Evolutionary conservation across 2,888 invertebrate species (phyloP).

Genomic region (Lymantria dispar): DNA sequence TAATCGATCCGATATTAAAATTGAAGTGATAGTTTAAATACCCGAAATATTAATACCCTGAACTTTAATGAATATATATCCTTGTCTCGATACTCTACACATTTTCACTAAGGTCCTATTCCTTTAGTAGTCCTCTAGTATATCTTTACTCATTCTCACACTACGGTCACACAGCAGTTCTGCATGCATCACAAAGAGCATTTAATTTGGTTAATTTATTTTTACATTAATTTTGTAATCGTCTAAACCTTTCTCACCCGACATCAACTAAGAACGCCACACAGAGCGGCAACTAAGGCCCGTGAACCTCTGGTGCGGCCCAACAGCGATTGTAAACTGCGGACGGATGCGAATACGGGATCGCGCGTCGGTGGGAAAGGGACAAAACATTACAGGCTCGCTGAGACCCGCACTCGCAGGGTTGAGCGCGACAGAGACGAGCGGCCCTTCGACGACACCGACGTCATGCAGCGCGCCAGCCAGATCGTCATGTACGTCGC

Average conservation of each 20-base stretch:
- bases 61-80: too few relatives aligned
- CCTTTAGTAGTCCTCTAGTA: conserved; percentile 31
- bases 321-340: conserved; percentile 45
- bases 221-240: conserved; percentile 51
- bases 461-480: conserved; percentile 92
- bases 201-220: conserved; percentile 38
- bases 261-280: conserved; percentile 49
- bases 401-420: conserved; percentile 74
- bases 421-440: conserved; percentile 78
- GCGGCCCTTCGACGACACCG: conserved; percentile 87
- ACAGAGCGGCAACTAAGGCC: conserved; percentile 52
- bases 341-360: conserved; percentile 38
- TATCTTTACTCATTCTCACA: conserved; percentile 28
- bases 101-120: neutral
- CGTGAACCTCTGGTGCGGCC: conserved; percentile 45
- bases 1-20: too few relatives aligned
- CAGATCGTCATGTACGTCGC: conserved; percentile 92
- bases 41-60: too few relatives aligned
- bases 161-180: conserved; percentile 21
- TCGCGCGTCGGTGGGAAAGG: conserved; percentile 57
- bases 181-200: conserved; percentile 40
- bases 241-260: conserved; percentile 41
- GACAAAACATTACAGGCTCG: conserved; percentile 69
- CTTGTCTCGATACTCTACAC: neutral
- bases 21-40: too few relatives aligned